Base-by-base conservation (phyloP, 1,140 invertebrate species). In the Schlechtendalia chinensis region DNA sequence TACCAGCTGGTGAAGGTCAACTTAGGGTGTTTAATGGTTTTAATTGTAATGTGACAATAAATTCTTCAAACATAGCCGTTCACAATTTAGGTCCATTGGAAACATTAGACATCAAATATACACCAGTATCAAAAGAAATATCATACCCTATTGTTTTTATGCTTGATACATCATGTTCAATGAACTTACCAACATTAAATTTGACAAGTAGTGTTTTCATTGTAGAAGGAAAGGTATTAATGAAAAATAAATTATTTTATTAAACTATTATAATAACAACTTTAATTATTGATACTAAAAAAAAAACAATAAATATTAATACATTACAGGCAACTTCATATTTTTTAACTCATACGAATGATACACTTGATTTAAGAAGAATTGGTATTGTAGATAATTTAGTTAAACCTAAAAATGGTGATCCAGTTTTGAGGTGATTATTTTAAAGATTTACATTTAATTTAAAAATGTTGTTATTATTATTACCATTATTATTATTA, bases 21-120 rank as follows among this genome's bases (percentile, higher is more conserved):
- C 75, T 94, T 54, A 88, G 91, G 80, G 86, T 95, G 80, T 93
- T 91, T 82, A 95, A 95, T 84, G 86, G 88, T 1, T 84, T 90
- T 50, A 22, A 79, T 45, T 82, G 82, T 32, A 29, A 71, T 5
- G 63, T 82, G 3, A 58, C 17, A 39, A 22, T 82, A 10, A 81
- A 82, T 19, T 72, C 81, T 12, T 27, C 65, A 22, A 47, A 81
- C 11, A 39, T 63, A 54, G 16, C 45, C 0, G 27, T 32, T 0
- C 91, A 54, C 11, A 47, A 32, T 24, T 45, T 81, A 32, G n/a
- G 8, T 32, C 50, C 81, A 59, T 17, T 81, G 8, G 53, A 50
- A 24, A 50, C 39, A 1, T 39, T 79, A 22, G 63, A 81, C 5
- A 56, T 69, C 22, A 54, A 1, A 10, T 71, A 81, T 54, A 17